Evolutionary conservation across 1,140 invertebrate genomes (phyloP).

Genomic region (Rhopalosiphum padi): DNA sequence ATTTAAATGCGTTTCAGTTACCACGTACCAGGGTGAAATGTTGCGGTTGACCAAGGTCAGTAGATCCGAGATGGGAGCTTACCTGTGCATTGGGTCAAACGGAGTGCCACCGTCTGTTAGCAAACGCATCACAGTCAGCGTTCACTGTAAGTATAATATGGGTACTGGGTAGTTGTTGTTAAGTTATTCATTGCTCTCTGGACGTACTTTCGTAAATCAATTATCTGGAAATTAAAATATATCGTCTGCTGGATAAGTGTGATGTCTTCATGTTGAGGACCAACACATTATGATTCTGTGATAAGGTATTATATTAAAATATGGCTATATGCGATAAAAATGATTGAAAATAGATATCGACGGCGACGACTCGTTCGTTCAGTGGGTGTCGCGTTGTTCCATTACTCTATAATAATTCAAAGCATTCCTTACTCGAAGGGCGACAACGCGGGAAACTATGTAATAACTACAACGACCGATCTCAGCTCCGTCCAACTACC

Average conservation of each 20-base stretch:
- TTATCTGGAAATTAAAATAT: neutral
- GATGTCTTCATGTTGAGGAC: neutral
- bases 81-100: conserved; percentile 90
- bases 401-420: neutral
- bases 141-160: conserved; percentile 80
- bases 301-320: too few relatives aligned
- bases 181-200: neutral
- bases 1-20: conserved; percentile 59
- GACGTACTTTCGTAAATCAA: neutral
- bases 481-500: too few relatives aligned
- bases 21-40: conserved; percentile 60
- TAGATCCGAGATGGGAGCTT: conserved; percentile 86
- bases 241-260: neutral
- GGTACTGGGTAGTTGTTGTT: neutral
- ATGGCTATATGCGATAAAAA: neutral
- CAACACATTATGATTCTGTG: neutral
- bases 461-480: neutral
- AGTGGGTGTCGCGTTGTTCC: neutral
- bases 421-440: neutral
- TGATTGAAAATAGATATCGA: neutral
- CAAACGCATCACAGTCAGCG: conserved; percentile 81
- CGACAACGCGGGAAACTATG: neutral
- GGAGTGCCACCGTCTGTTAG: conserved; percentile 84
- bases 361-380: neutral
- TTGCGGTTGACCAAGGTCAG: conserved; percentile 79